Evolutionary conservation across 2,888 invertebrate genomes (phyloP).

Genomic region (Lasius platythorax): DNA sequence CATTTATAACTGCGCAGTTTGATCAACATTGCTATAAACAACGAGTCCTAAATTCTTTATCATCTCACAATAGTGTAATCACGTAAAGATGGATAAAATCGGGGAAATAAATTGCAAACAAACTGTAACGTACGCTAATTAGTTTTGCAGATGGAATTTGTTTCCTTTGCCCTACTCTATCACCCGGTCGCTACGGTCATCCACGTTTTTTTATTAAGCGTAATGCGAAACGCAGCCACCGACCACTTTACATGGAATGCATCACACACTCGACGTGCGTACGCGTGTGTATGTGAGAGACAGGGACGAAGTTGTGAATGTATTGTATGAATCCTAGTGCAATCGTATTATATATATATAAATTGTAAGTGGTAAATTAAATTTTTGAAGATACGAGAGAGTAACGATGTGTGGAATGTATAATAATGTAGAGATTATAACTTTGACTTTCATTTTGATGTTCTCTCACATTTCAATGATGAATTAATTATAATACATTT

Average conservation of each 20-base stretch:
- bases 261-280: slow-evolving; percentile 17
- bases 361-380: slow-evolving; percentile 6
- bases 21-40: background rate
- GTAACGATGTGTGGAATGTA: background rate
- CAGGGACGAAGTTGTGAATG: slow-evolving; percentile 25
- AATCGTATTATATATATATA: background rate
- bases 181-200: slow-evolving; percentile 49
- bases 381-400: background rate
- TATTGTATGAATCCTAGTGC: background rate
- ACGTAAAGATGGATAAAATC: background rate
- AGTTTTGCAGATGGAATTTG: slow-evolving; percentile 77
- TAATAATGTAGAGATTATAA: background rate
- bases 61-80: background rate
- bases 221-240: slow-evolving; percentile 78
- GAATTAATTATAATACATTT: background rate
- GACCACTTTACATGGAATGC: slow-evolving; percentile 74
- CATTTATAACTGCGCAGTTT: background rate
- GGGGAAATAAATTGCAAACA: slow-evolving; percentile 36
- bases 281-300: slow-evolving; percentile 42
- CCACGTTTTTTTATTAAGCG: slow-evolving; percentile 75
- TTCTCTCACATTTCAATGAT: background rate
- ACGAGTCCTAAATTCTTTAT: background rate
- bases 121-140: slow-evolving; percentile 65
- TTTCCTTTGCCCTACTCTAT: slow-evolving; percentile 60
- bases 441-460: slow-evolving; percentile 6